Evolutionary conservation across 1,140 invertebrate genomes (phyloP), one percentile per base, ranked within the genome.

Genomic region (Micrasema minimum): DNA sequence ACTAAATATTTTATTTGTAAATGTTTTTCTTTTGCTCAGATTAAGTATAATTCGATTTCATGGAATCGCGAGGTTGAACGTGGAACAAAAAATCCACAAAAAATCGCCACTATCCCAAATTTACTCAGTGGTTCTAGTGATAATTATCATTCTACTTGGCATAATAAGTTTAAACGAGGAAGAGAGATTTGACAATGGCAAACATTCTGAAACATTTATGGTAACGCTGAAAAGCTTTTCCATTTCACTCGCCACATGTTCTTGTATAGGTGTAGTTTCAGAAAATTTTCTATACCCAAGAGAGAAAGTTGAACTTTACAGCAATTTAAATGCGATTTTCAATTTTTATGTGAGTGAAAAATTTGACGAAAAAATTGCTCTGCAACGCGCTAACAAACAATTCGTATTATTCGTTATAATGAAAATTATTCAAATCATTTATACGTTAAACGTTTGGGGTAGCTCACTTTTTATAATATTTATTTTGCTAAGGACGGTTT

Each of bases 241-340:
- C 7, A 31, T 31, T 4, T 31, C 26, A 7, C 26, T 31, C 26
- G 26, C 26, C 2, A 31, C 26, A 2, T 31, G 26, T 31, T 31
- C 26, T 31, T 4, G 2, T 4, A 31, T 31, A 31, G 26, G 26
- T 4, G 7, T 31, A 4, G 7, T 31, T 31, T 31, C 26, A 31
- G 26, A 31, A 31, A 31, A 31, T 31, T 48, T 48, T 10, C 11
- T 48, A 0, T 20, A 48, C 18, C n/a, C 4, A 10, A 48, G 9
- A 4, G 50, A 53, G 12, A 53, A 53, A 26, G 50, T 53, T 31
- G 26, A 53, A 2, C 50, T 53, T 22, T 53, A 53, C 10, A 53
- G 26, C 26, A 23, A 53, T 16, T 53, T 53, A n/a, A 12, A 53
- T 12, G 26, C 0, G 9, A 53, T 53, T n/a, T 14, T 22, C 14